Base-by-base conservation (phyloP, 2,113 vertebrate species). In the Onychorhynchus coronatus region DNA sequence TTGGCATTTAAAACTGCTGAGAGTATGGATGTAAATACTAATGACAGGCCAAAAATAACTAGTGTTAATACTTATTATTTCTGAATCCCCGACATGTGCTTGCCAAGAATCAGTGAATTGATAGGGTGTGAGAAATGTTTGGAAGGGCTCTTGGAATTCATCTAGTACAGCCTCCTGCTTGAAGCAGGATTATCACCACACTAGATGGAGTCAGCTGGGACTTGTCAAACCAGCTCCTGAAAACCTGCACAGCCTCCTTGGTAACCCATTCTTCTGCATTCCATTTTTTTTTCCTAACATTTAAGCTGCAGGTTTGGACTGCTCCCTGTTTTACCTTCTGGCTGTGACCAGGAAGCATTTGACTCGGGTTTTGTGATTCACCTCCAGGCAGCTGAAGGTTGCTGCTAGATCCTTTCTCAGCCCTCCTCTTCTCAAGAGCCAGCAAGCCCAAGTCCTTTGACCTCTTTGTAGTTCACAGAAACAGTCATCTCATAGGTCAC, bases 11-110 rank as follows among this genome's bases (percentile, higher is more conserved):
- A 82, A 92, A 42, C 53, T 80, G 83, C 63, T 73, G 2, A n/a
- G 71, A 76, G 25, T 30, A 28, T 90, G 78, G 72, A 66, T 90
- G 92, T 77, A 96, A 95, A 95, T 77, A 85, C 81, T 88, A 90
- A 93, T 83, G 93, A 88, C 59, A 41, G 80, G 85, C 88, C 78
- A 47, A 83, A 94, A 97, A 93, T 94, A 94, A 55, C 63, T 41
- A 39, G 18, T 56, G 76, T 30, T 94, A 95, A 95, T 93, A 62
- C 14, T 91, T 86, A 85, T 85, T 93, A 92, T 91, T 96, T 93
- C 67, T 94, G 91, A 93, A 31, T 76, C 66, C 74, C 35, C 95
- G 61, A 62, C 82, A 16, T 1, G 41, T 30, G 72, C 83, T 88
- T 92, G 95, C 85, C 91, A 88, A 63, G 91, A 62, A 16, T 7